Percentiles rank a stretch among this genome's conserved stretches.
Conservation (phyloP, 1,140 invertebrate genomes). For the Cataglyphis hispanica region DNA sequence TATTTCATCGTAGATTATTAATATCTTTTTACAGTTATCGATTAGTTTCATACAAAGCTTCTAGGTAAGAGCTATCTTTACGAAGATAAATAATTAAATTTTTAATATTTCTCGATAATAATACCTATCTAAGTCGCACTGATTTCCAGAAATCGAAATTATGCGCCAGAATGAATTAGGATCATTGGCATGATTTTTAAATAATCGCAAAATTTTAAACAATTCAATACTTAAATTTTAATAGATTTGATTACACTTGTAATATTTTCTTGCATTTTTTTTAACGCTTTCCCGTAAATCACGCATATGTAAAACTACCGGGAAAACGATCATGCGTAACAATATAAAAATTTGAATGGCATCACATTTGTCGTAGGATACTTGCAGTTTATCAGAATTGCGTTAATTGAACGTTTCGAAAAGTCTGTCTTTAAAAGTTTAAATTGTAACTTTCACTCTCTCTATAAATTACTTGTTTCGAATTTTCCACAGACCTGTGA, state of each 20-base stretch:
- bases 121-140: background rate
- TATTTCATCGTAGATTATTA: background rate
- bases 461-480: conserved; percentile 40
- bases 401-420: conserved; percentile 20
- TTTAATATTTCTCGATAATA: background rate
- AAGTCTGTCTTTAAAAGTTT: conserved; percentile 10
- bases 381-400: conserved; percentile 12
- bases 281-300: background rate
- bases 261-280: background rate
- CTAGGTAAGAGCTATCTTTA: background rate
- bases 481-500: conserved; percentile 34
- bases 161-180: background rate
- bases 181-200: background rate
- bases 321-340: background rate
- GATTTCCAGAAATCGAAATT: background rate
- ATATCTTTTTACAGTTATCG: conserved; percentile 20
- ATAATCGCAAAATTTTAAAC: background rate
- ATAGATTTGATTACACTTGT: background rate
- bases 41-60: background rate
- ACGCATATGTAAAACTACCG: background rate
- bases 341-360: background rate
- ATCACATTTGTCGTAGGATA: background rate
- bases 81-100: background rate
- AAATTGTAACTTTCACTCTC: conserved; percentile 4
- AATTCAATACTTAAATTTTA: conserved; percentile 5